These are phyloP conservation scores for Adrianichthys oophorus DNA, from an alignment of 2,797 vertebrate species.

Conservation along the genomic window DNA sequence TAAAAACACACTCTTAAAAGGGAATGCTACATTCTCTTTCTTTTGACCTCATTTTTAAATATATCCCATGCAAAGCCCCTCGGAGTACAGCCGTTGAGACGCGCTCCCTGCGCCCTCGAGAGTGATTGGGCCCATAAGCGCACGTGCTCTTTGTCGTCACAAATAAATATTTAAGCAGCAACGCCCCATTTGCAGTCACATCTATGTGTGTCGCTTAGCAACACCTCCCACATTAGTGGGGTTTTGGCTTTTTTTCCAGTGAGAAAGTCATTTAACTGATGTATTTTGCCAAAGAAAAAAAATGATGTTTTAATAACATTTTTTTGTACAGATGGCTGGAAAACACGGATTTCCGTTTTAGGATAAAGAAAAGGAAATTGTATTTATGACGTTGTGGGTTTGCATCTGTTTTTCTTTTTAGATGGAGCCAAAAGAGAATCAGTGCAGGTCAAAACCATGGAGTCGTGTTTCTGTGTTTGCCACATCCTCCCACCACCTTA, in stretches of 20 bases:
- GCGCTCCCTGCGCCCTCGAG: not conserved
- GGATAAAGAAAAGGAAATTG: too few relatives aligned
- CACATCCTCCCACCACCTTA: constrained; percentile 37
- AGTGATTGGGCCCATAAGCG: constrained; percentile 29
- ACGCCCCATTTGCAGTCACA: not conserved
- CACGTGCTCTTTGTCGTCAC: constrained; percentile 12
- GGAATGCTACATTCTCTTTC: too few relatives aligned
- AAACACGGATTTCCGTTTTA: too few relatives aligned
- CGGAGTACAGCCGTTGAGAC: not conserved
- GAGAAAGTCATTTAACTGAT: not conserved
- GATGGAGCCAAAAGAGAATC: constrained; percentile 11
- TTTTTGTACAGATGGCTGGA: too few relatives aligned
- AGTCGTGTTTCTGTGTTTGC: constrained; percentile 45
- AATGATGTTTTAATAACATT: too few relatives aligned
- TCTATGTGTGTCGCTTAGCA: constrained; percentile 37
- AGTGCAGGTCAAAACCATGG: constrained; percentile 5
- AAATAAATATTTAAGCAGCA: constrained; percentile 23
- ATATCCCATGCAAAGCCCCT: not conserved
- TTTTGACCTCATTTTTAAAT: too few relatives aligned
- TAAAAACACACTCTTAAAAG: too few relatives aligned
- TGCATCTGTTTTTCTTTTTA: not conserved
- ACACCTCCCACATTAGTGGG: constrained; percentile 2
- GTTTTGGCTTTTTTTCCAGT: not conserved
- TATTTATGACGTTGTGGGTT: not conserved
- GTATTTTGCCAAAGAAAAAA: too few relatives aligned